phyloP scores from a whole-genome alignment of 2,113 vertebrate species.

The Phodopus roborovskii region DNA sequence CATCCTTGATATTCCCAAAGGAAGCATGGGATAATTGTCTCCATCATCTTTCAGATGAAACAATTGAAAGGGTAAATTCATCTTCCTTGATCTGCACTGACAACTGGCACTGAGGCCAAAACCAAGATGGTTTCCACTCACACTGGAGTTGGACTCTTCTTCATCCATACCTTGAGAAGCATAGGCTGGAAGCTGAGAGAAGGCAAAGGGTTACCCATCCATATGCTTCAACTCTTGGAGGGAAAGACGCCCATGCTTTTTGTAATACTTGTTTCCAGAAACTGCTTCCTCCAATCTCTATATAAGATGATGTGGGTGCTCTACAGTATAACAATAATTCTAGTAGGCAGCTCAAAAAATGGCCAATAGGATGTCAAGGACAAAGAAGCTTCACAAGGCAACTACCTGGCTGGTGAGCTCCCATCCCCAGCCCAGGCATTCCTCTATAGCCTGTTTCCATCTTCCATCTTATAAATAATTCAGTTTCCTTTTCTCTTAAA shows the following conservation, averaged over 20 bases:
- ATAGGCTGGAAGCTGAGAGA: not conserved
- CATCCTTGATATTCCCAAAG: not conserved
- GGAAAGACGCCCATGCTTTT: not conserved
- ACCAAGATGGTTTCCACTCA: not conserved
- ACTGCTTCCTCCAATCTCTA: not conserved
- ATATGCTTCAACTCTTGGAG: not conserved
- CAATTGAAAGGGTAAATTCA: not conserved
- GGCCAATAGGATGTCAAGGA: not conserved
- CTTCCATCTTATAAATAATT: conserved; percentile 86
- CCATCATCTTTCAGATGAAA: not conserved
- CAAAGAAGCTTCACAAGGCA: conserved; percentile 55
- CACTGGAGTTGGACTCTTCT: too few relatives aligned
- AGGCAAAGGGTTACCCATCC: too few relatives aligned
- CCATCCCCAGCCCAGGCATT: conserved; percentile 28
- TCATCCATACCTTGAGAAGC: not conserved
- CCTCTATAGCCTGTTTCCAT: conserved; percentile 78
- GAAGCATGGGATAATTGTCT: not conserved
- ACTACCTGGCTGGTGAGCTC: conserved; percentile 72
- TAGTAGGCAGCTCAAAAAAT: conserved; percentile 45
- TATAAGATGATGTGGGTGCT: not conserved
- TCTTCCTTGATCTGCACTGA: not conserved
- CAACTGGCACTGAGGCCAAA: not conserved
- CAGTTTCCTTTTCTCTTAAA: conserved; percentile 83
- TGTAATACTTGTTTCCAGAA: not conserved
- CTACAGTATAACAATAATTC: not conserved